Conservation (phyloP, 2,888 invertebrate species). For the Teleogryllus oceanicus region DNA sequence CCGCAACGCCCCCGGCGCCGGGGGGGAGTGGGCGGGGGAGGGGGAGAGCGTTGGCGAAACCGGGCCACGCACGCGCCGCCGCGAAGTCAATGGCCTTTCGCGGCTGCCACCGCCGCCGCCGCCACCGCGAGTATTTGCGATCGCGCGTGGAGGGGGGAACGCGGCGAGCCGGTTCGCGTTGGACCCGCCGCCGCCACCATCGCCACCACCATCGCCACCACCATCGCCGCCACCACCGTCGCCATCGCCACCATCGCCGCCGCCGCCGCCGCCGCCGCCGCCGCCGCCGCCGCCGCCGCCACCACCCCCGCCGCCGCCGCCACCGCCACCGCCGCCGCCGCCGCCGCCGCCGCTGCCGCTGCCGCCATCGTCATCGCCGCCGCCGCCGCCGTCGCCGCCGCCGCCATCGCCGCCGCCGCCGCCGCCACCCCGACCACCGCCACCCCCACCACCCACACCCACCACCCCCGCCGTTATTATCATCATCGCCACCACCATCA, state of each 20-base stretch:
- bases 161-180: not conserved
- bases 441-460: not conserved
- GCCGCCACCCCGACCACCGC: too few species aligned
- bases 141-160: not conserved
- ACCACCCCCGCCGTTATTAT: not conserved
- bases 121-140: not conserved
- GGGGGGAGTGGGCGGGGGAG: too few species aligned
- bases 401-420: fast-evolving
- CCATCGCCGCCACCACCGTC: not conserved
- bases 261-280: not conserved
- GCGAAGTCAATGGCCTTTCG: conserved; percentile 1
- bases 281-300: not conserved
- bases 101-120: not conserved
- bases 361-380: not conserved
- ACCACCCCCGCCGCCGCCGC: not conserved
- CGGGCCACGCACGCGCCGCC: conserved; percentile 18
- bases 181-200: not conserved
- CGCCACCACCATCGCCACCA: not conserved
- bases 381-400: not conserved
- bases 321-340: not conserved
- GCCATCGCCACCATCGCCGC: not conserved
- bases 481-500: not conserved
- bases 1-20: too few species aligned
- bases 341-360: not conserved
- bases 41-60: not conserved